Conservation (phyloP, 2,113 vertebrate species). For the Ciconia maguari region DNA sequence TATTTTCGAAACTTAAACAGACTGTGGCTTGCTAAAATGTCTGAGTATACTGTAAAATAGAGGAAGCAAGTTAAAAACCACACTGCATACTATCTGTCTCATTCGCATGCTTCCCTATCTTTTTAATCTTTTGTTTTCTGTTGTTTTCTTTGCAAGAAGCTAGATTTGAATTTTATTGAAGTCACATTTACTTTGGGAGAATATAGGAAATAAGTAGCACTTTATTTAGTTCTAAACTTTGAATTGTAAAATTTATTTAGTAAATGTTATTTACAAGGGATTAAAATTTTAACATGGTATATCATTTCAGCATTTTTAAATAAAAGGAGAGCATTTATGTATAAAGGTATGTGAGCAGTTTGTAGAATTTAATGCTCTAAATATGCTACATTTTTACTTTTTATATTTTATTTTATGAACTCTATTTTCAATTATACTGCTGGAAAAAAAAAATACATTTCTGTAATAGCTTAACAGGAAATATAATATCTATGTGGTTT, state of each 20-base stretch:
- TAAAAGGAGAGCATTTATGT: not conserved
- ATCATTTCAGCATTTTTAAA: not conserved
- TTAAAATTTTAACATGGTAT: not conserved
- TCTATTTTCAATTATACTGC: not conserved
- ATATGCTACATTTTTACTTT: not conserved
- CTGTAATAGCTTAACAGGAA: not conserved
- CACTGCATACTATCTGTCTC: not conserved
- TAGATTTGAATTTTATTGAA: not conserved
- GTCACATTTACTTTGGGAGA: not conserved
- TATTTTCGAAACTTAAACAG: slow-evolving; percentile 17
- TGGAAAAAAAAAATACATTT: not conserved
- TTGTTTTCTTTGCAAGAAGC: not conserved
- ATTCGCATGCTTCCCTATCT: not conserved
- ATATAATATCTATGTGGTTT: not conserved
- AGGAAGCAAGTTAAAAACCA: slow-evolving; percentile 22
- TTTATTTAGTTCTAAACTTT: not conserved
- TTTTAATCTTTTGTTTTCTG: not conserved
- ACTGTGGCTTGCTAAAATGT: slow-evolving; percentile 8
- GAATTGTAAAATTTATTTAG: not conserved
- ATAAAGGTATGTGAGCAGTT: not conserved
- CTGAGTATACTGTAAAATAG: not conserved
- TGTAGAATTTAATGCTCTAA: not conserved
- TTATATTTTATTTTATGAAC: not conserved
- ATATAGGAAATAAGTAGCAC: not conserved
- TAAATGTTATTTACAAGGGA: not conserved